Conservation (phyloP, 2,888 invertebrate genomes). For the Busseola fusca region DNA sequence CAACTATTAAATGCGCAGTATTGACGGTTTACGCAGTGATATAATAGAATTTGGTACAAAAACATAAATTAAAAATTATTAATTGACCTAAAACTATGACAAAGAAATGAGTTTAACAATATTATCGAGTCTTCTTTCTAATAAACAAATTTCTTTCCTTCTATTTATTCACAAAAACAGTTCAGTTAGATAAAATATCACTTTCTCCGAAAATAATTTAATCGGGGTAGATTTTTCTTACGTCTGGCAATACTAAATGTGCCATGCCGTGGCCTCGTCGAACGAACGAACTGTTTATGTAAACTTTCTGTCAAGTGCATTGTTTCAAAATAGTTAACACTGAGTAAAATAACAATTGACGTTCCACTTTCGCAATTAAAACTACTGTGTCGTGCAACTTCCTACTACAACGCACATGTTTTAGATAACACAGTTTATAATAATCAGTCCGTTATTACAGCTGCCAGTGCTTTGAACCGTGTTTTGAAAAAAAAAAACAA, state of each 20-base stretch:
- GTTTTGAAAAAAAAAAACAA: constrained; percentile 55
- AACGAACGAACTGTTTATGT: constrained; percentile 72
- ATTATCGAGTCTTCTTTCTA: neutral
- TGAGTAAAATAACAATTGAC: constrained; percentile 67
- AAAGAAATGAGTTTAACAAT: no score
- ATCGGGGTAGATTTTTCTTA: constrained; percentile 31
- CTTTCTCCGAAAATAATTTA: constrained; percentile 5
- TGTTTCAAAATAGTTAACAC: constrained; percentile 71
- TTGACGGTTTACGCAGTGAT: neutral
- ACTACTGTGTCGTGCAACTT: constrained; percentile 55
- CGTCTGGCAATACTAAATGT: constrained; percentile 69
- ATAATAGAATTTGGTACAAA: neutral
- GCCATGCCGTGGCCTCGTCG: constrained; percentile 69
- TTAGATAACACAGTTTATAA: constrained; percentile 36
- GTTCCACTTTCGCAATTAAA: constrained; percentile 62
- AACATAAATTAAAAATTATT: neutral
- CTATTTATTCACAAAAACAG: neutral
- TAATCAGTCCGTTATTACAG: constrained; percentile 42
- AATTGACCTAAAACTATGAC: neutral
- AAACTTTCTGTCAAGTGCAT: constrained; percentile 77
- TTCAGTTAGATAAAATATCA: neutral
- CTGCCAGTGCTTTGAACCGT: constrained; percentile 42
- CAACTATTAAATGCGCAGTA: neutral
- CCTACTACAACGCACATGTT: constrained; percentile 44
- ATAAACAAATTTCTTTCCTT: no score